Base-by-base conservation (phyloP, 2,888 invertebrate genomes). In the Cerastoderma edule region DNA sequence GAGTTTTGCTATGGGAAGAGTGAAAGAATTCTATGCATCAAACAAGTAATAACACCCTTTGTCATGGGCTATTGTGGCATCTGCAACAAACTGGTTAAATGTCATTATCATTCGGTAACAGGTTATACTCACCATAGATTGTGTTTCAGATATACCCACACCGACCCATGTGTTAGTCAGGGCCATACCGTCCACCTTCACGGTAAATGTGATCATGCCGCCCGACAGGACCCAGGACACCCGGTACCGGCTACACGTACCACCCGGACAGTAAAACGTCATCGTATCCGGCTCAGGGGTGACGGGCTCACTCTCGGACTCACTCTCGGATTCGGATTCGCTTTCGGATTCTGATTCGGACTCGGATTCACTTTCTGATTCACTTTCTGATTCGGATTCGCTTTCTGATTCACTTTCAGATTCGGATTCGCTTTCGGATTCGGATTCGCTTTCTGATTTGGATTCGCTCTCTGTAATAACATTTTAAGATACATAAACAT, bases 111-210 rank as follows among this genome's bases (percentile, higher is more conserved):
- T n/a, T n/a, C n/a, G n/a, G n/a, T n/a, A n/a, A n/a, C n/a, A n/a
- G n/a, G n/a, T 50, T 6, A n/a, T 19, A 48, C 39, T 53, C 30
- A 71, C 71, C 71, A 71, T 71, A 22, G 33, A 39, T 39, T 24
- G 2, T 27, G 30, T 54, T 16, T 53, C 27, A 6, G 54, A 30
- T 24, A 73, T 19, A 24, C 73, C 67, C 2, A 67, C 50, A 2
- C 50, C 71, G 35, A 71, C 64, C 71, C 71, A 71, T 16, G 28
- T 44, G 24, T 56, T 32, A n/a, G 32, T 32, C 56, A 56, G 77
- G 80, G 57, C 88, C 85, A 60, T 30, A 75, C 44, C 89, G 93
- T 56, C 32, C 10, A 56, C 32, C 32, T 56, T 32, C 2, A 63
- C 63, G 22, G n/a, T 39, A 39, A 35, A 63, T 10, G 27, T 30